phyloP scores from a whole-genome alignment of 2,113 vertebrate genomes.

The Mormoops blainvillei region DNA sequence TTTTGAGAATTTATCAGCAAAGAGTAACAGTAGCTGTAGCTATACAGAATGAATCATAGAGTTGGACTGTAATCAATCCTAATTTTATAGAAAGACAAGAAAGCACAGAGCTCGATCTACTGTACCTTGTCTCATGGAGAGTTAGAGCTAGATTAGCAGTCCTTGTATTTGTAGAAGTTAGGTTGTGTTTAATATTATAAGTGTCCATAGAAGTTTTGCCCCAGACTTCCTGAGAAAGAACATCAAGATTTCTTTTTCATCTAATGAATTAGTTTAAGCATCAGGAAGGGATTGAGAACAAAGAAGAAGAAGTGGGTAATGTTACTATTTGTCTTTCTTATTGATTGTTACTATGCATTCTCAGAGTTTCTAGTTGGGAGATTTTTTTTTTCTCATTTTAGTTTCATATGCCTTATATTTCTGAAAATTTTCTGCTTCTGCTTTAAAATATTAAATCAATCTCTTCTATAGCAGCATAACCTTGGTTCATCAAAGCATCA shows the following conservation, averaged over 20 bases:
- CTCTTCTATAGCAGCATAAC: neutral
- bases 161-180: neutral
- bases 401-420: neutral
- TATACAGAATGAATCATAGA: neutral
- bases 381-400: neutral
- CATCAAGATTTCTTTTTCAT: constrained; percentile 16
- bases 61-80: neutral
- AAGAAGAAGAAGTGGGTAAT: neutral
- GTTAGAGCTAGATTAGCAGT: neutral
- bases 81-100: neutral
- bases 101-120: neutral
- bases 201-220: neutral
- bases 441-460: constrained; percentile 28
- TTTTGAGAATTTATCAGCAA: neutral
- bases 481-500: neutral
- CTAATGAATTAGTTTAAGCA: neutral
- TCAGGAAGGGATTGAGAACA: neutral
- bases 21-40: neutral
- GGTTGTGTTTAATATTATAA: neutral
- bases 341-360: neutral
- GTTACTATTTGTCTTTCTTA: neutral
- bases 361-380: neutral
- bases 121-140: neutral
- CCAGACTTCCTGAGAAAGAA: neutral
- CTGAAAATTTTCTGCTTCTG: neutral